Evolutionary conservation across 2,888 invertebrate genomes (phyloP), one percentile per base, ranked within the genome.

Genomic region (Dysmachus trigonus): DNA sequence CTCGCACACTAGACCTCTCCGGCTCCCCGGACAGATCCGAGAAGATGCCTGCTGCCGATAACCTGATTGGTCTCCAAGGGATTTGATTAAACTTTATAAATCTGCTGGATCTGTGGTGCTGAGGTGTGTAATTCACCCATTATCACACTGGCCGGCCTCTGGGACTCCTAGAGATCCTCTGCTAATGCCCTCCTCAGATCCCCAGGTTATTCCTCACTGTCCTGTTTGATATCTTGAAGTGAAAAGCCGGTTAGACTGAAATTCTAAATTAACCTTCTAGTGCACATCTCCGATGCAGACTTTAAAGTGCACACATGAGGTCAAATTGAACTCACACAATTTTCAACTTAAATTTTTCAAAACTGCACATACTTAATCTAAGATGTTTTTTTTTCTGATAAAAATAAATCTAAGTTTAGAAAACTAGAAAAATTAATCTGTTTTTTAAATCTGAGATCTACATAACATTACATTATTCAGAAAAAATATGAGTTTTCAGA

Each of bases 11-110:
- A 47, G 47, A 47, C n/a, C 15, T 41, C 3, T 41, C 15, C 47
- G n/a, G 47, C 4, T n/a, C 15, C 4, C 47, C 47, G n/a, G 5
- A 1, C 15, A n/a, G 31, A 30, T 15, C 15, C 41, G 8, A n/a
- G 27, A 41, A 77, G 47, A 77, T 47, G 77, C 27, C 27, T n/a
- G 18, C 15, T 47, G 13, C 77, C 35, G 77, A 77, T 77, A 47
- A 77, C 77, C 47, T 77, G 47, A 77, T 77, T 62, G 77, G 30
- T 77, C 27, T 47, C 35, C 13, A 76, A 41, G 38, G 33, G 76
- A 38, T 76, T 22, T 33, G 35, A 35, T 76, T 38, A 76, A 76
- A 35, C 38, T 76, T 76, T 76, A 35, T 73, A 73, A 73, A 73
- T 33, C 73, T 73, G 62, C 13, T 8, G 62, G 62, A 62, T 62